Conservation (phyloP, 2,888 invertebrate species). For the Linnaemya vulpina region DNA sequence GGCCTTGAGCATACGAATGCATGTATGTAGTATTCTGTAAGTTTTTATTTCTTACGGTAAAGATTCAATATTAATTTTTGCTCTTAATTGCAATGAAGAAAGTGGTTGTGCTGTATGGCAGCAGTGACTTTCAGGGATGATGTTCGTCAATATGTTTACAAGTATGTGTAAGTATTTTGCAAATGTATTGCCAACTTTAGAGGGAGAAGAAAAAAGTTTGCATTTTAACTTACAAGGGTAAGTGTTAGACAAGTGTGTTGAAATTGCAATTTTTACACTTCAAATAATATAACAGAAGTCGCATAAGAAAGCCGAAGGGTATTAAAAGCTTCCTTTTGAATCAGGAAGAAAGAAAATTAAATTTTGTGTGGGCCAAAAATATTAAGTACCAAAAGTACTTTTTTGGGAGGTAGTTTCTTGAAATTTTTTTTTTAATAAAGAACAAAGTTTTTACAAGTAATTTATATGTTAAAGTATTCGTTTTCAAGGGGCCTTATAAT, state of each 20-base stretch:
- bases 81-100: constrained; percentile 51
- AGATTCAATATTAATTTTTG: constrained; percentile 27
- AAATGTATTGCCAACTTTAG: constrained; percentile 23
- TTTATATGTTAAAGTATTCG: too few relatives aligned
- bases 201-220: constrained; percentile 22
- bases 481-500: too few relatives aligned
- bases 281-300: constrained; percentile 13
- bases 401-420: too few relatives aligned
- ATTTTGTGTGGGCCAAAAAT: not conserved
- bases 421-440: too few relatives aligned
- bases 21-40: constrained; percentile 34
- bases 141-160: not conserved
- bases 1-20: constrained; percentile 66
- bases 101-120: constrained; percentile 15
- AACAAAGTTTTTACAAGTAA: too few relatives aligned
- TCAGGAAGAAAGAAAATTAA: not conserved
- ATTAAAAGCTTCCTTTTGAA: constrained; percentile 14
- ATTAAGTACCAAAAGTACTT: too few relatives aligned
- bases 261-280: constrained; percentile 67
- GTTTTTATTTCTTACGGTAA: constrained; percentile 37
- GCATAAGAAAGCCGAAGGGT: constrained; percentile 36
- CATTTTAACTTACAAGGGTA: constrained; percentile 52
- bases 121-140: constrained; percentile 46
- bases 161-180: constrained; percentile 23
- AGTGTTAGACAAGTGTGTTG: constrained; percentile 65